These are phyloP conservation scores for Cryptophagus acutangulus DNA, from an alignment of 2,888 invertebrate genomes.

Conservation along the genomic window DNA sequence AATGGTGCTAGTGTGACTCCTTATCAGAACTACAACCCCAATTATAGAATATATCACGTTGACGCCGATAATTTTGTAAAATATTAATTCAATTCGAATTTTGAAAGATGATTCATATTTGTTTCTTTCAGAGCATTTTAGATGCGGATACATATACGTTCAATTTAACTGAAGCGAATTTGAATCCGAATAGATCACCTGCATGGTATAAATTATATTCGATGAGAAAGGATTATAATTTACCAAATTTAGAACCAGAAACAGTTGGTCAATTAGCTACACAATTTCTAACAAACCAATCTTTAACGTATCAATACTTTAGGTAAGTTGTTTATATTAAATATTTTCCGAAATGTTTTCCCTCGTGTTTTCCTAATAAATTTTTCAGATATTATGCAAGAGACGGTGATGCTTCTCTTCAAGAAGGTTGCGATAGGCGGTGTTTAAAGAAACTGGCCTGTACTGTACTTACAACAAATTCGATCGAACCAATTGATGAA, in stretches of 20 bases:
- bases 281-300: constrained; percentile 53
- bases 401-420: not conserved
- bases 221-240: constrained; percentile 62
- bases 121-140: constrained; percentile 54
- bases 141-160: constrained; percentile 69
- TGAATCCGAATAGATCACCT: constrained; percentile 53
- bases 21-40: constrained; percentile 66
- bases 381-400: constrained; percentile 1
- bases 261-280: constrained; percentile 60
- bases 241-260: constrained; percentile 17
- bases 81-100: constrained; percentile 2
- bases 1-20: constrained; percentile 52
- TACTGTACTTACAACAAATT: too few relatives aligned
- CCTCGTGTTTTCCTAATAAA: not conserved
- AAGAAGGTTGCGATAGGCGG: not conserved
- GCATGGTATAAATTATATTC: constrained; percentile 72
- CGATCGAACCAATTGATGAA: too few relatives aligned
- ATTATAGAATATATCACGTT: constrained; percentile 39
- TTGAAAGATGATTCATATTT: constrained; percentile 6
- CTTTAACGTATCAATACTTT: constrained; percentile 46
- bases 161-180: constrained; percentile 70
- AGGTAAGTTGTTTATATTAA: constrained; percentile 33
- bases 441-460: too few relatives aligned
- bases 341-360: not conserved
- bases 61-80: constrained; percentile 37